Evolutionary conservation across 2,888 invertebrate genomes (phyloP), one percentile per base, ranked within the genome.

Genomic region (Zygaena filipendulae): DNA sequence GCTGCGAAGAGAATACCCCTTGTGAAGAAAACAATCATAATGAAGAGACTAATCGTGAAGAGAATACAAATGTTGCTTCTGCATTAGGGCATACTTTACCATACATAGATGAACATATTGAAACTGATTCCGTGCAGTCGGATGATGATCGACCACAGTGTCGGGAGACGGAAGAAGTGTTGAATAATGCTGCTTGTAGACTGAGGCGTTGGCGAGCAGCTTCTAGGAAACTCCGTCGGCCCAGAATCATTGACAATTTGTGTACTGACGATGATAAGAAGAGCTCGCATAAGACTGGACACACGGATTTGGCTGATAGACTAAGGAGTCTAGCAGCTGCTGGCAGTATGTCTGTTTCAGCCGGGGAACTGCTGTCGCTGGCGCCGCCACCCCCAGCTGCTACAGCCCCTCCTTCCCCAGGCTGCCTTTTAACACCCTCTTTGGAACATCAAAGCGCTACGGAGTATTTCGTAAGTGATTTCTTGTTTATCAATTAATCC

Each of bases 151-250:
- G 49, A 18, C 45, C 49, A 24, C 54, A 45, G 25, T 44, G 39
- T 27, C 62, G 59, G 8, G 75, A 66, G 13, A 64, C 75, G 1
- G 68, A 70, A 6, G 74, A 70, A 35, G 64, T 69, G 33, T 44
- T 69, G 20, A 72, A 69, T 45, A 79, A 71, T 40, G 75, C 74
- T 2, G 80, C 74, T 18, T 74, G 81, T 40, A 66, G 81, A 29
- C 54, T 83, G 47, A 66, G 75, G 37, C 54, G 79, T 24, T 79
- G 82, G 63, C 72, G 80, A 19, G 81, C 82, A 23, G 71, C 81
- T 3, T 72, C 82, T 9, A 59, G 82, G 24, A 77, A 81, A 43
- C 58, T 82, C 18, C 69, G 77, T 2, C 71, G 60, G 42, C 83
- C 58, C 39, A 56, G 64, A 42, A 82, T 61, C 20, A 81, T 82